phyloP scores from a whole-genome alignment of 2,113 vertebrate species.

The Herpetotheres cachinnans region DNA sequence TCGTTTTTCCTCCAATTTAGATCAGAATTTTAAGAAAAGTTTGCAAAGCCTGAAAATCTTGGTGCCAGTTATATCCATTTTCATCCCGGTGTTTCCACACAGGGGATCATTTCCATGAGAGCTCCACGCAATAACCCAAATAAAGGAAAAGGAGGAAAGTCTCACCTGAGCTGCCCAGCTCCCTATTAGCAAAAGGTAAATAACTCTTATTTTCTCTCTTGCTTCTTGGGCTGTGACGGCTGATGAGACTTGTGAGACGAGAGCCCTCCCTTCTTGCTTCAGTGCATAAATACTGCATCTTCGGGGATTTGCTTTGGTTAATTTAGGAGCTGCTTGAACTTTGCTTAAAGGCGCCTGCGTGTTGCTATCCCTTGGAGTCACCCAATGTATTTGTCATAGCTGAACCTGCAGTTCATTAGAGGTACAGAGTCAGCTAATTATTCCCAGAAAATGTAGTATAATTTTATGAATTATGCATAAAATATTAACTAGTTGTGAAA shows the following conservation, averaged over 20 bases:
- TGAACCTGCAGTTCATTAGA: slow-evolving; percentile 66
- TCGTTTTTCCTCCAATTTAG: neutral
- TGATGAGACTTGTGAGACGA: slow-evolving; percentile 7
- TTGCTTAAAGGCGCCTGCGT: slow-evolving; percentile 59
- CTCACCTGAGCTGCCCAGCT: slow-evolving; percentile 20
- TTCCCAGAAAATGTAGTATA: slow-evolving; percentile 50
- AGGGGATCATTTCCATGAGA: neutral
- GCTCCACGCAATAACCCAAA: neutral
- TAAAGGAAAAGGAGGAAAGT: neutral
- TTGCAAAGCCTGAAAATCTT: neutral
- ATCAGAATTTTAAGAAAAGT: neutral
- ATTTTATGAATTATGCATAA: slow-evolving; percentile 67
- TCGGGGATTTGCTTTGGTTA: slow-evolving; percentile 42
- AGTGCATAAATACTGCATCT: slow-evolving; percentile 56
- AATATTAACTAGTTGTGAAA: slow-evolving; percentile 55
- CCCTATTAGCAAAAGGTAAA: neutral
- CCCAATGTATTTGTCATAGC: slow-evolving; percentile 35
- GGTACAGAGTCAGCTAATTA: slow-evolving; percentile 64
- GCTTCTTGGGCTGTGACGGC: neutral
- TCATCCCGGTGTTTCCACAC: neutral
- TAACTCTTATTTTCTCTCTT: neutral
- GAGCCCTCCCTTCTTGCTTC: slow-evolving; percentile 29
- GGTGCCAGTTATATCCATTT: neutral
- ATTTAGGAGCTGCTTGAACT: slow-evolving; percentile 71
- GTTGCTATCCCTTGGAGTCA: slow-evolving; percentile 31